Base-by-base conservation (phyloP, 2,888 invertebrate species). In the Phengaris arion region DNA sequence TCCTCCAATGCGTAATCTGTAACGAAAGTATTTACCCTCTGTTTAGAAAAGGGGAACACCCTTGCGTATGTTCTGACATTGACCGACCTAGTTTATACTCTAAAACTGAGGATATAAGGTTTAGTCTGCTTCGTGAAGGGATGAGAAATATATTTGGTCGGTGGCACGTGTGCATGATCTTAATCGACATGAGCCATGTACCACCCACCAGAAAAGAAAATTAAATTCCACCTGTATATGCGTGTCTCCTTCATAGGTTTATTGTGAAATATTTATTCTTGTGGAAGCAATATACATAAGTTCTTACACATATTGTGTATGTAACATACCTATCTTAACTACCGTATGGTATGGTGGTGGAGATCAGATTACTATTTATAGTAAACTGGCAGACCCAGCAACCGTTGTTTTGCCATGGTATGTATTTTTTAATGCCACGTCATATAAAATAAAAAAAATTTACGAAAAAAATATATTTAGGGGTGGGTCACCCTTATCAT, bases 1-100 rank as follows among this genome's bases (percentile, higher is more conserved):
- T 72, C 35, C 22, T 78, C 57, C 74, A 73, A 74, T 76, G 48
- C 75, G 76, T 87, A 81, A 77, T 90, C 90, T 89, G 82, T 80
- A 82, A 81, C 84, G 83, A 87, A 64, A 89, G 89, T 86, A 90
- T 85, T 85, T 85, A 54, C 83, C 84, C 89, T 81, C 84, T 89
- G 89, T 91, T 91, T 91, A 90, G 89, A 89, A 89, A 88, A 85
- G 90, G 91, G 92, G 89, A 89, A 88, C 86, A 90, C 91, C 89
- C 88, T 86, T 85, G 83, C 86, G 86, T 81, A 85, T 86, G 89
- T 89, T 52, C 46, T 6, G 87, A 89, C 85, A 84, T 76, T 9
- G 13, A 5, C 4, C 80, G 81, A 73, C 7, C 74, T 7, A 87
- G 85, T 85, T 77, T 77, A 45, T 76, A 78, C 84, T 82, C 82